These are phyloP conservation scores for Argyrosomus japonicus DNA, from an alignment of 2,113 vertebrate genomes.

Conservation along the genomic window DNA sequence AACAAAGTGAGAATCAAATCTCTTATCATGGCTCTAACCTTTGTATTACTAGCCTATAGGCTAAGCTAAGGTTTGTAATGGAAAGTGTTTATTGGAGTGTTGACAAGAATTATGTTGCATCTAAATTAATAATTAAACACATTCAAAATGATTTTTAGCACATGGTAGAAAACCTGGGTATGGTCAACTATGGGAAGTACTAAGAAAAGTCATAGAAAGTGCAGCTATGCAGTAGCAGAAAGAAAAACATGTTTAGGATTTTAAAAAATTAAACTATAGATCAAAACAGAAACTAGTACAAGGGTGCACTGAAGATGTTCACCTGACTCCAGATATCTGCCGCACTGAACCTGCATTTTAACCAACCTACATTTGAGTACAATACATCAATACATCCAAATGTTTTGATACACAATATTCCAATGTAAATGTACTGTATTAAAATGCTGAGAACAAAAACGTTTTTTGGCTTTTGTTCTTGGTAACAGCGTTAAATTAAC, in stretches of 20 bases:
- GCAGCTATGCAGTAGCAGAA: no score
- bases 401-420: neutral
- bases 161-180: neutral
- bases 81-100: neutral
- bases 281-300: no score
- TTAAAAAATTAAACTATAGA: no score
- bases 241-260: no score
- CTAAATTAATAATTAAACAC: neutral
- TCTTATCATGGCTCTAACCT: conserved; percentile 5
- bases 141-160: neutral
- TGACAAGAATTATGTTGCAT: neutral
- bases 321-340: neutral
- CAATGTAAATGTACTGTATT: neutral
- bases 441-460: neutral
- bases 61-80: neutral
- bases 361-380: neutral
- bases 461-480: neutral
- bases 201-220: neutral
- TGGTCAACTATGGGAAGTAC: neutral
- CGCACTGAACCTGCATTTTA: neutral
- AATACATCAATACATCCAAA: neutral
- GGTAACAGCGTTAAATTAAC: neutral
- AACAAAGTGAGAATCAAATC: conserved; percentile 29
- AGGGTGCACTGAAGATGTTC: neutral
- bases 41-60: neutral